Conservation (phyloP, 2,888 invertebrate genomes). For the Phortica magna region DNA sequence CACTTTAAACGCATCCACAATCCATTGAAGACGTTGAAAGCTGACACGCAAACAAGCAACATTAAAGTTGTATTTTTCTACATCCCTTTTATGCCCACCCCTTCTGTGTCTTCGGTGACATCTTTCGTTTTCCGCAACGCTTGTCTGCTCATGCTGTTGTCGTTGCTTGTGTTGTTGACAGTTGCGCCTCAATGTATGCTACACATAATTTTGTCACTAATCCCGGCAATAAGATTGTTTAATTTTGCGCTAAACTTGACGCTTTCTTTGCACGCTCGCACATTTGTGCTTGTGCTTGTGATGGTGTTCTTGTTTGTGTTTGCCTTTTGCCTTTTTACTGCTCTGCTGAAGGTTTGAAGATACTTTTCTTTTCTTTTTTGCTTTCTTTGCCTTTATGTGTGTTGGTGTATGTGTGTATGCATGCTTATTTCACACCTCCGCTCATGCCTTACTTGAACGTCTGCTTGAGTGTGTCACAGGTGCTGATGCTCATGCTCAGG, state of each 20-base stretch:
- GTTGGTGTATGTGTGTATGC: neutral
- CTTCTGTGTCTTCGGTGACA: neutral
- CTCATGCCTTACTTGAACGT: neutral
- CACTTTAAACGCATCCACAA: too few relatives aligned
- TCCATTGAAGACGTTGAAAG: too few relatives aligned
- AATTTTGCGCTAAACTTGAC: conserved; percentile 72
- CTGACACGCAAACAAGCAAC: too few relatives aligned
- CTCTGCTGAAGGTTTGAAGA: neutral
- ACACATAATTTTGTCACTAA: conserved; percentile 70
- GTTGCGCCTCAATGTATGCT: conserved; percentile 46
- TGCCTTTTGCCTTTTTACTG: conserved; percentile 18
- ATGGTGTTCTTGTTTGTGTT: conserved; percentile 5
- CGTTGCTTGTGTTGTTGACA: neutral
- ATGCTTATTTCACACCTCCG: neutral
- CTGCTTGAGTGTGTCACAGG: neutral
- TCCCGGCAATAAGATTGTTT: conserved; percentile 72
- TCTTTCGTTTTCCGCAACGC: neutral
- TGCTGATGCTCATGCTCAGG: neutral
- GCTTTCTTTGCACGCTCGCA: conserved; percentile 53
- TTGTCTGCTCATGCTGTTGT: neutral
- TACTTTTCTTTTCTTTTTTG: neutral
- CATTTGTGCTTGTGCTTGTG: neutral
- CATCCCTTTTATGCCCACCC: too few relatives aligned
- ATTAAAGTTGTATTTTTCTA: too few relatives aligned
- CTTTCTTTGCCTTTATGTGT: neutral